phyloP scores from a whole-genome alignment of 2,113 vertebrate species.

The Haemorhous mexicanus region DNA sequence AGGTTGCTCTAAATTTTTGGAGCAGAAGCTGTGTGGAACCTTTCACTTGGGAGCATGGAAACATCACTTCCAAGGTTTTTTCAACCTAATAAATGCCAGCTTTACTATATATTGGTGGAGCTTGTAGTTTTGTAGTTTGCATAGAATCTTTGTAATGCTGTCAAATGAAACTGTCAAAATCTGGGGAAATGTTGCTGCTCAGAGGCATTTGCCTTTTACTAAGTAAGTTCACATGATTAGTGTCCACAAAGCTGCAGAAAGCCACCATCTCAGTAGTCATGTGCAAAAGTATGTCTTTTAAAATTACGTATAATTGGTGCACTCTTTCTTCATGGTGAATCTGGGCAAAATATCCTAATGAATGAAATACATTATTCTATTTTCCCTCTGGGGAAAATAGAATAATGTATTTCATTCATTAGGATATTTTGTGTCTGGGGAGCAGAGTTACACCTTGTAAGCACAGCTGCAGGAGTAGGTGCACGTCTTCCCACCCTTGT shows the following conservation, averaged over 20 bases:
- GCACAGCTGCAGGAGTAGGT: neutral
- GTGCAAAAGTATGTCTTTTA: neutral
- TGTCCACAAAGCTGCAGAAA: neutral
- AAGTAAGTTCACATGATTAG: neutral
- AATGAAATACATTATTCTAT: neutral
- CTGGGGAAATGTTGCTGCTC: neutral
- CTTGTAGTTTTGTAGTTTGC: neutral
- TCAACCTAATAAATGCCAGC: neutral
- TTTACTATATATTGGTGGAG: neutral
- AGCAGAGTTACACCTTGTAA: neutral
- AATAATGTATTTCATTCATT: no score
- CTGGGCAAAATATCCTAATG: neutral
- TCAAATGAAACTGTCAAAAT: neutral
- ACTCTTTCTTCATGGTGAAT: neutral
- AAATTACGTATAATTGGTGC: neutral
- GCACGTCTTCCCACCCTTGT: neutral
- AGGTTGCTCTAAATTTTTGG: neutral
- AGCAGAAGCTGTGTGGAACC: neutral
- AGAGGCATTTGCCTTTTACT: neutral
- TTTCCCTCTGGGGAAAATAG: no score
- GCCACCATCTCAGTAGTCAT: neutral
- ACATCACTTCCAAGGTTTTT: neutral
- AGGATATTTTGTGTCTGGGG: no score
- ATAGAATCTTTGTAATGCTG: neutral
- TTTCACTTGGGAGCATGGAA: neutral